Base-by-base conservation (phyloP, 2,888 invertebrate species). In the Nematopogon swammerdamellus region DNA sequence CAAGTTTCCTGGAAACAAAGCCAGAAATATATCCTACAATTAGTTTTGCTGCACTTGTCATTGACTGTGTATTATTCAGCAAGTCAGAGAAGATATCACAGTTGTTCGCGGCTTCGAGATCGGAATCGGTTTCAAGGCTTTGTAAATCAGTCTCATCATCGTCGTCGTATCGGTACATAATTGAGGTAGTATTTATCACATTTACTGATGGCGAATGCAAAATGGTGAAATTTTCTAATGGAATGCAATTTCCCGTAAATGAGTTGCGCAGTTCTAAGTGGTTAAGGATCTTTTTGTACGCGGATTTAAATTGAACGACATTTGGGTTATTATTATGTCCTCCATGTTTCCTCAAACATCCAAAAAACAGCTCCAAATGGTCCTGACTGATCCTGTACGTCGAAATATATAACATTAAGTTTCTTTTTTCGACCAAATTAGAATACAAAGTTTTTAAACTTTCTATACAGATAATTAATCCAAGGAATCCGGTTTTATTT, bases 331-430 rank as follows among this genome's bases (percentile, higher is more conserved):
- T 36, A 14, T 36, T 36, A 14, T 36, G 14, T 3, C 36, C 36
- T 3, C 36, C 36, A 14, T 36, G 36, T 36, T 14, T 8, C 36
- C 36, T 36, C 11, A 36, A 8, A 14, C n/a, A 14, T 8, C 36
- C 36, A 14, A 36, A 36, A 36, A 36, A 36, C 14, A 36, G 14
- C 11, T 36, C 36, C 18, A 56, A 18, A 30, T 54, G 54, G 18
- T 56, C 55, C 36, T 56, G 56, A 44, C 52, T 53, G 1, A 55
- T 1, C 44, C 52, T 52, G 46, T 54, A 51, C 6, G 47, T 18
- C 18, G 46, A 44, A 2, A 51, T 6, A 25, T 50, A 50, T n/a
- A 25, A 16, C 18, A 45, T 16, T 11, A 16, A 3, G 18, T 45
- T 29, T 2, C 3, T 42, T 44, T 47, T 25, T 11, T 46, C 19